Base-by-base conservation (phyloP, 1,140 invertebrate species). In the Paralvinella palmiformis region DNA sequence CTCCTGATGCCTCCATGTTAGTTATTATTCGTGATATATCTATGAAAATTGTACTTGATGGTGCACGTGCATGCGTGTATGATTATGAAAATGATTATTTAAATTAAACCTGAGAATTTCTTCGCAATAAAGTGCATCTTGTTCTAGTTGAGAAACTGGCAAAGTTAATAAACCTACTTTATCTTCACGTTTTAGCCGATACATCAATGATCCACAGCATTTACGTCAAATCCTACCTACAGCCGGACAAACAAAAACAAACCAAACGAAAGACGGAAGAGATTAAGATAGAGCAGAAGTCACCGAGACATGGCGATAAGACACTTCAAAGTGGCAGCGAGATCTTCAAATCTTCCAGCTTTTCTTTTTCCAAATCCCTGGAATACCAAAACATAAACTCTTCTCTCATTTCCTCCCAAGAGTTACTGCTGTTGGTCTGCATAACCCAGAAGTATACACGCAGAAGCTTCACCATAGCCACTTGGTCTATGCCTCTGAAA, bases 1-100 rank as follows among this genome's bases (percentile, higher is more conserved):
- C 67, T 79, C 3, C 63, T 79, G 6, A 63, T 79, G 33, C 75
- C 77, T 33, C 75, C 75, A 44, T 68, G 76, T 78, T 72, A 71
- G 73, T 73, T 37, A 10, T 24, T 15, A n/a, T n/a, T n/a, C n/a
- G n/a, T n/a, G n/a, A n/a, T n/a, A n/a, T n/a, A n/a, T n/a, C n/a
- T n/a, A n/a, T n/a, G n/a, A n/a, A n/a, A n/a, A n/a, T n/a, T n/a
- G n/a, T n/a, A n/a, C n/a, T n/a, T n/a, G n/a, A n/a, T n/a, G n/a
- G n/a, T n/a, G n/a, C n/a, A n/a, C n/a, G n/a, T n/a, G n/a, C n/a
- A n/a, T n/a, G n/a, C n/a, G n/a, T n/a, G n/a, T n/a, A n/a, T n/a
- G n/a, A n/a, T n/a, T n/a, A n/a, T n/a, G n/a, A n/a, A n/a, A n/a
- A n/a, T n/a, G n/a, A n/a, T n/a, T n/a, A n/a, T n/a, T n/a, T n/a